phyloP scores from a whole-genome alignment of 2,113 vertebrate genomes.

The Dicaeum eximium region DNA sequence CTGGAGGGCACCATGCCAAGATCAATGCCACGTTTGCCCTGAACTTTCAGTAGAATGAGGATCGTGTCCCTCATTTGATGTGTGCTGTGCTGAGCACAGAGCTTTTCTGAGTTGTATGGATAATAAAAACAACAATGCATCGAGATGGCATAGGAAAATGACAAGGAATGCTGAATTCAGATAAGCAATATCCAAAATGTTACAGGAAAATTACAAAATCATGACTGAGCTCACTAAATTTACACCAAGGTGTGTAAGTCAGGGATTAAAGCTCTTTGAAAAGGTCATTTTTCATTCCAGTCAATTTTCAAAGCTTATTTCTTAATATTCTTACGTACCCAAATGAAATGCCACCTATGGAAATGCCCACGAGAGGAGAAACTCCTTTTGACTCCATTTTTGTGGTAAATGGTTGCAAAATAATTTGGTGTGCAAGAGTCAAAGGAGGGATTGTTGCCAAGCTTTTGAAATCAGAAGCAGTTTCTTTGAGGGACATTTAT shows the following conservation, averaged over 20 bases:
- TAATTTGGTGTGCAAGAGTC: constrained; percentile 17
- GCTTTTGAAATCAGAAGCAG: constrained; percentile 50
- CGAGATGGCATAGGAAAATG: neutral
- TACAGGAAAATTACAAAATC: neutral
- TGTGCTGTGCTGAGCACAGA: neutral
- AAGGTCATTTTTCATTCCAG: neutral
- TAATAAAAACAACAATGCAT: neutral
- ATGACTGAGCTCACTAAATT: neutral
- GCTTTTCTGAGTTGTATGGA: neutral
- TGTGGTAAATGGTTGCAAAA: constrained; percentile 37
- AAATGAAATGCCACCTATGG: neutral
- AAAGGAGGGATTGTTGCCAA: constrained; percentile 23
- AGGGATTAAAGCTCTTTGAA: neutral
- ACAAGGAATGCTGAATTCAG: neutral
- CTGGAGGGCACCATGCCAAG: neutral
- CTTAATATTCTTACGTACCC: neutral
- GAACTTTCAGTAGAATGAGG: neutral
- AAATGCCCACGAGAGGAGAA: neutral
- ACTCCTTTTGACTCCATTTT: neutral
- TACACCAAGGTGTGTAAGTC: neutral
- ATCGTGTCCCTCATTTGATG: neutral
- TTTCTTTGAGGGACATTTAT: constrained; percentile 21
- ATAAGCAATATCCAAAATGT: neutral
- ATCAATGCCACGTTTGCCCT: neutral
- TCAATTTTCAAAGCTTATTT: neutral